Evolutionary conservation across 2,113 vertebrate genomes (phyloP).

Genomic region (Mustelus asterias): DNA sequence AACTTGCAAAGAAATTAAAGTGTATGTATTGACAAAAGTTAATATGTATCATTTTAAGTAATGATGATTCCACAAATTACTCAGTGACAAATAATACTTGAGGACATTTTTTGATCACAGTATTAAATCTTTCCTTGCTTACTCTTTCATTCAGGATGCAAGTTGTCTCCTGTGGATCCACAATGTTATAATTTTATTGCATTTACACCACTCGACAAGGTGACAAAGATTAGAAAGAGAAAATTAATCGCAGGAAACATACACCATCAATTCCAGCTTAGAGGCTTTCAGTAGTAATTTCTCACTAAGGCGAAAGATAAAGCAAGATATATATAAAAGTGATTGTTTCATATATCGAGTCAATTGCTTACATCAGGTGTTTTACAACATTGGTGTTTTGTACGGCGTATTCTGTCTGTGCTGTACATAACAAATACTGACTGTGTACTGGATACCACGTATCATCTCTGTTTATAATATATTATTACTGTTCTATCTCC

Average conservation of each 20-base stretch:
- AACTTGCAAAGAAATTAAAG: background rate
- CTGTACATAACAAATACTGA: background rate
- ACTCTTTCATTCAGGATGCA: background rate
- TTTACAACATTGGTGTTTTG: background rate
- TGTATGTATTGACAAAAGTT: background rate
- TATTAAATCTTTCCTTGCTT: background rate
- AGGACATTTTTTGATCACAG: background rate
- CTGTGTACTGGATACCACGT: background rate
- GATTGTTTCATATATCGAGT: background rate
- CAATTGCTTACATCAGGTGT: background rate
- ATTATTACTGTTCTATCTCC: background rate
- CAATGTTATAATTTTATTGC: background rate
- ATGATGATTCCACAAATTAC: background rate
- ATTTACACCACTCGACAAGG: background rate
- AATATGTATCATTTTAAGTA: background rate
- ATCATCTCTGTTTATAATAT: background rate
- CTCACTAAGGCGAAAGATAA: background rate
- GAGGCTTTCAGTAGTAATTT: background rate
- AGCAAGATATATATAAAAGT: background rate
- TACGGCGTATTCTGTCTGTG: background rate
- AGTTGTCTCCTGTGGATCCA: background rate
- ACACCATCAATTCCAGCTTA: background rate
- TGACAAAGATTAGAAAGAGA: background rate
- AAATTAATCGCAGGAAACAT: background rate
- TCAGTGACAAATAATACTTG: background rate